A percentile compares a stretch with the other conserved stretches of the same genome.
Conservation (phyloP, 2,797 vertebrate species). For the Tinamus major region DNA sequence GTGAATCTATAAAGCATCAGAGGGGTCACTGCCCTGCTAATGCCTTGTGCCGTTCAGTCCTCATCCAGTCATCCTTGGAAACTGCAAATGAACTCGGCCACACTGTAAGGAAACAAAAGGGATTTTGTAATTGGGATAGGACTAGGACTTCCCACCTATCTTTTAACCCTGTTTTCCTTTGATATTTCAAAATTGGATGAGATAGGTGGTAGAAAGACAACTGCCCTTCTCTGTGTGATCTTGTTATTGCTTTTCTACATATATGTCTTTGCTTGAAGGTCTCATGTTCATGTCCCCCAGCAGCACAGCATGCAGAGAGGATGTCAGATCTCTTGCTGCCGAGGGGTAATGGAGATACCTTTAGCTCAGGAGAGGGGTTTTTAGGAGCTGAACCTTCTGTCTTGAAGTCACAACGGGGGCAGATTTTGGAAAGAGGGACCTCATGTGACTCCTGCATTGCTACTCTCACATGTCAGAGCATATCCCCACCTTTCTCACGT, state of each 20-base stretch:
- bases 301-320: not conserved
- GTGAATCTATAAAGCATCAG: slow-evolving; percentile 71
- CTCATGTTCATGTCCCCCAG: not conserved
- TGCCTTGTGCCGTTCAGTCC: slow-evolving; percentile 58
- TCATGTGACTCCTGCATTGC: not conserved
- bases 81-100: slow-evolving; percentile 40
- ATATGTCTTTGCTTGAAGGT: not conserved
- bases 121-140: slow-evolving; percentile 45
- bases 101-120: slow-evolving; percentile 41
- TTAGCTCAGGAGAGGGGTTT: slow-evolving; percentile 11
- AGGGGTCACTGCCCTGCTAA: slow-evolving; percentile 57
- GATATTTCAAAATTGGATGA: not conserved
- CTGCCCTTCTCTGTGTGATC: not conserved
- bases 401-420: slow-evolving; percentile 1
- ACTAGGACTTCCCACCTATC: accelerated
- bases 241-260: not conserved
- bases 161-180: not conserved
- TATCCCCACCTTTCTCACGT: not conserved
- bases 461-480: slow-evolving; percentile 21
- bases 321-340: slow-evolving; percentile 37
- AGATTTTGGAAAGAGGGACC: slow-evolving; percentile 27
- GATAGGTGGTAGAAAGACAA: not conserved
- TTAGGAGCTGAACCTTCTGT: slow-evolving; percentile 4
- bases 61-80: slow-evolving; percentile 47
- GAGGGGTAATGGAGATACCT: slow-evolving; percentile 38